These are phyloP conservation scores for Julus scandinavius DNA, from an alignment of 2,888 invertebrate genomes.

Conservation along the genomic window DNA sequence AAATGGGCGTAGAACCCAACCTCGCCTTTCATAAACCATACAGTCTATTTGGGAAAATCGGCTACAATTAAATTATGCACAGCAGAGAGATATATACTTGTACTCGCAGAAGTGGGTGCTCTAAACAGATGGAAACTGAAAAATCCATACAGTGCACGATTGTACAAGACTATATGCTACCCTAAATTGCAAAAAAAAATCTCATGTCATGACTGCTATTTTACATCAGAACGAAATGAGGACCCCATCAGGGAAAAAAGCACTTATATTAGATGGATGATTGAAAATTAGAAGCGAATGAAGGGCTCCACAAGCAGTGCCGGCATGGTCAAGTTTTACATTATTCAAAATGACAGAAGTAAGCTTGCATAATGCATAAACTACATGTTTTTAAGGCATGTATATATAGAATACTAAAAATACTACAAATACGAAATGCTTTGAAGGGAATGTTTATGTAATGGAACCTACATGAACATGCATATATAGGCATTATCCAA, in stretches of 20 bases:
- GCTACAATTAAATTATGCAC: conserved; percentile 34
- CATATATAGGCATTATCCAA: too few species aligned
- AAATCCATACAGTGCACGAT: background rate
- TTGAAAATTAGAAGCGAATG: background rate
- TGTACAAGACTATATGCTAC: background rate
- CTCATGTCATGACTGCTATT: background rate
- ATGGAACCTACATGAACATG: too few species aligned
- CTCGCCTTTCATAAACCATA: conserved; percentile 42
- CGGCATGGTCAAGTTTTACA: background rate
- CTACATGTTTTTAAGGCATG: too few species aligned
- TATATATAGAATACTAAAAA: too few species aligned
- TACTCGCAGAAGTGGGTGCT: background rate
- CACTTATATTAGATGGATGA: background rate
- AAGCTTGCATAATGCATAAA: too few species aligned
- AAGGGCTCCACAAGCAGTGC: too few species aligned
- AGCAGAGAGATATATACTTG: conserved; percentile 11
- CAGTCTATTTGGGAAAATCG: conserved; percentile 29
- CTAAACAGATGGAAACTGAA: conserved; percentile 22
- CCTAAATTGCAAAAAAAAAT: background rate
- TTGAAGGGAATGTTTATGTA: too few species aligned
- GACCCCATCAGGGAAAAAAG: conserved; percentile 21
- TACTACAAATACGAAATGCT: too few species aligned
- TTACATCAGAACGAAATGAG: background rate
- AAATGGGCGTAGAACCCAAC: conserved; percentile 34
- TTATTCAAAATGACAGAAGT: background rate